phyloP scores from a whole-genome alignment of 2,113 vertebrate species.

The Stercorarius parasiticus region DNA sequence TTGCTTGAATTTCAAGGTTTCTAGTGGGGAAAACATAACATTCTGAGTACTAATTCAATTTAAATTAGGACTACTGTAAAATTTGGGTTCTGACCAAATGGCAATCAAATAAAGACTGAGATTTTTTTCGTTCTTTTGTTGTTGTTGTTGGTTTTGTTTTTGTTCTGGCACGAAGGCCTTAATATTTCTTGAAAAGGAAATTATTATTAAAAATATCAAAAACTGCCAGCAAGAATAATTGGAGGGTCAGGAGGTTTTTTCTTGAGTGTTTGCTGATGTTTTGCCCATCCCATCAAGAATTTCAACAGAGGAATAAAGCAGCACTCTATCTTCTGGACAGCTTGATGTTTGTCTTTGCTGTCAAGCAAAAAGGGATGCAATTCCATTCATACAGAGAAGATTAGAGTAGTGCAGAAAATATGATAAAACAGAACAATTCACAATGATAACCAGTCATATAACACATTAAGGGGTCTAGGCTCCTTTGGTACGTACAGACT shows the following conservation, averaged over 20 bases:
- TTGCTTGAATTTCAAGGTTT: conserved; percentile 29
- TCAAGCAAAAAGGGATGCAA: conserved; percentile 46
- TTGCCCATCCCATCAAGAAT: conserved; percentile 50
- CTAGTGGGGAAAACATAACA: neutral
- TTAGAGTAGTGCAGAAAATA: conserved; percentile 56
- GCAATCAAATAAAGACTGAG: neutral
- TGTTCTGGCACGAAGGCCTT: neutral
- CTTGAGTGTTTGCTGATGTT: conserved; percentile 52
- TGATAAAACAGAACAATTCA: conserved; percentile 20
- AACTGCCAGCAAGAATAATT: conserved; percentile 56
- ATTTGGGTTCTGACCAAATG: neutral
- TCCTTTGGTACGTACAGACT: neutral
- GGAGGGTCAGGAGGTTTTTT: conserved; percentile 15
- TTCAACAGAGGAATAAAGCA: conserved; percentile 59
- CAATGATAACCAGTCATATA: neutral
- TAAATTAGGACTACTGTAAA: neutral
- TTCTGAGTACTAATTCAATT: neutral
- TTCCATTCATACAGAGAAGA: conserved; percentile 49
- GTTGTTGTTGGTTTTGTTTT: neutral
- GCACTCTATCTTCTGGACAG: conserved; percentile 62
- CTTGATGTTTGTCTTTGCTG: conserved; percentile 66
- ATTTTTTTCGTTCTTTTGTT: neutral
- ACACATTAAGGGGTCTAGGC: neutral
- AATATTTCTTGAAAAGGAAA: conserved; percentile 3
- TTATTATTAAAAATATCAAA: neutral